Base-by-base conservation (phyloP, 2,797 vertebrate genomes). In the Acrocephalus scirpaceus region DNA sequence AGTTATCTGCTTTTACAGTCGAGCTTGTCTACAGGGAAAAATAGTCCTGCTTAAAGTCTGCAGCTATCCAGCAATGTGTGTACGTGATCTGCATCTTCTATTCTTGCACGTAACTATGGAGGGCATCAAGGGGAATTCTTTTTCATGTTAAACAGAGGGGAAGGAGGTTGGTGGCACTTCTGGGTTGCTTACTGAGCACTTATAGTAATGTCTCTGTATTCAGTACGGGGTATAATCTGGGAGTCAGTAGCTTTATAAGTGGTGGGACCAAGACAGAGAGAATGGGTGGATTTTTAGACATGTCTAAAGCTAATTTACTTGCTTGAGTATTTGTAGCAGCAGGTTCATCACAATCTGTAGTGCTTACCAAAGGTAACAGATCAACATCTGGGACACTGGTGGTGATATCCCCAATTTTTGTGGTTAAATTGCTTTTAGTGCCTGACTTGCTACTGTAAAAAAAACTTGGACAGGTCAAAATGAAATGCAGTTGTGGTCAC, bases 1-100 rank as follows among this genome's bases (percentile, higher is more conserved):
- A 22, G 69, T 84, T 94, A 90, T 60, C 90, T 86, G 30, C 54
- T 92, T 89, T 82, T 80, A 23, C 34, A 38, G 22, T 88, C 0
- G 0, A 95, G 67, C 66, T 60, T 87, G 32, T 89, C 89, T 87
- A 64, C 56, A 73, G 67, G 56, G n/a, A 76, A 92, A 89, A 93
- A 56, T 16, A 56, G 18, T 3, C 7, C 74, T 87, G 23, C 45
- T 62, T 48, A 65, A 64, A 69, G 69, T 66, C 47, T 58, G 22
- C 84, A 17, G 17, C 29, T 75, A 16, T 58, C 30, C 23, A 36
- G 83, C 6, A 36, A 51, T 3, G 25, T 0, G 3, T 27, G 47
- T 65, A 53, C 0, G 7, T 73, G 76, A 77, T n/a, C 58, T 21
- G 47, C 1, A 9, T 70, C 60, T 36, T 73, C 83, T 56, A 0